Evolutionary conservation across 2,113 vertebrate genomes (phyloP).

Genomic region (Lophura nycthemera): DNA sequence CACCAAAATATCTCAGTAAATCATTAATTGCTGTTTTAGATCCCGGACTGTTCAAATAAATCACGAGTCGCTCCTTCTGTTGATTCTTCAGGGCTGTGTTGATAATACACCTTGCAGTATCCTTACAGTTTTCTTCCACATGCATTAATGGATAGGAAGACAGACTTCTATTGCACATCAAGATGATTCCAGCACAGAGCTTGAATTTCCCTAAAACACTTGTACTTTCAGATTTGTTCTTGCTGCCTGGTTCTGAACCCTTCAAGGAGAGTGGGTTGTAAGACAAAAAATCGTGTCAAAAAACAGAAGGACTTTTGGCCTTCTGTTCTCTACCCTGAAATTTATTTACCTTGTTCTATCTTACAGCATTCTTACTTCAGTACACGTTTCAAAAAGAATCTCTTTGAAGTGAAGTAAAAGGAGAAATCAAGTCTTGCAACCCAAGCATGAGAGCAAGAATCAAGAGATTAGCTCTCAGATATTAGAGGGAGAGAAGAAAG

Average conservation of each 20-base stretch:
- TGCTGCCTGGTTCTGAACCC: not conserved
- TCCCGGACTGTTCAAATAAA: not conserved
- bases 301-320: not conserved
- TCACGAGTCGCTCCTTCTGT: not conserved
- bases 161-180: not conserved
- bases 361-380: not conserved
- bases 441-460: not conserved
- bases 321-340: not conserved
- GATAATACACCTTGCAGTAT: not conserved
- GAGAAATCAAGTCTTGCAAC: not conserved
- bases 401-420: not conserved
- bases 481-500: not conserved
- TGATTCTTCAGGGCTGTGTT: not conserved
- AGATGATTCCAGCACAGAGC: too few relatives aligned
- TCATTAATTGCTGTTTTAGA: not conserved
- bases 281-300: not conserved
- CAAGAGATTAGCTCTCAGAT: not conserved
- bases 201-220: not conserved
- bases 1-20: not conserved
- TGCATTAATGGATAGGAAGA: accelerated
- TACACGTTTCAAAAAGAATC: not conserved
- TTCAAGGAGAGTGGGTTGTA: not conserved
- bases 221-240: not conserved
- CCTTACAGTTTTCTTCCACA: not conserved
- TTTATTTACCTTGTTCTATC: not conserved